Evolutionary conservation across 2,888 invertebrate species (phyloP).

Genomic region (Polia nebulosa): DNA sequence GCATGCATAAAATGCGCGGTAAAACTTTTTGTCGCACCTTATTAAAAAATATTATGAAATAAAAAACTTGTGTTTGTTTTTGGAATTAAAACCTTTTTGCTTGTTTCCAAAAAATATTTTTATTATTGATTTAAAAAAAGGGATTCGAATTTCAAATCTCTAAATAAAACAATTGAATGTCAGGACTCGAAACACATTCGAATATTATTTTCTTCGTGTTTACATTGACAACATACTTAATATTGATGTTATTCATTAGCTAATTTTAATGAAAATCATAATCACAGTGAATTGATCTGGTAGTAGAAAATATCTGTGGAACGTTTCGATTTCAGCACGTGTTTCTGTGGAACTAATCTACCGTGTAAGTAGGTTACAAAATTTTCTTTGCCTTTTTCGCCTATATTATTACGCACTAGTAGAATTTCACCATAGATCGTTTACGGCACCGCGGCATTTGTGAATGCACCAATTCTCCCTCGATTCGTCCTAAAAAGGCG

Average conservation of each 20-base stretch:
- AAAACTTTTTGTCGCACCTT: slow-evolving; percentile 7
- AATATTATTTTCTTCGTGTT: background rate
- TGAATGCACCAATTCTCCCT: slow-evolving; percentile 53
- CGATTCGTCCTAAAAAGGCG: slow-evolving; percentile 57
- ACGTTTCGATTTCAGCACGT: slow-evolving; percentile 12
- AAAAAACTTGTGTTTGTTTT: background rate
- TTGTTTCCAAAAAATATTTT: background rate
- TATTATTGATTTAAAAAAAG: background rate
- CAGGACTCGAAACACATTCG: background rate
- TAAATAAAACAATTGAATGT: slow-evolving; percentile 10
- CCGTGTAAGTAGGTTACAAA: slow-evolving; percentile 15
- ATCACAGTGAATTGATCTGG: too few species aligned
- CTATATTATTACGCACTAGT: slow-evolving; percentile 36
- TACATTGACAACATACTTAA: too few species aligned
- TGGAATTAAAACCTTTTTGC: slow-evolving; percentile 7
- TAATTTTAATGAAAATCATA: too few species aligned
- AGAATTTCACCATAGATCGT: slow-evolving; percentile 50
- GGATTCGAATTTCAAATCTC: slow-evolving; percentile 13
- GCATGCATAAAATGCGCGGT: slow-evolving; percentile 16
- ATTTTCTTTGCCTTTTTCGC: slow-evolving; percentile 36
- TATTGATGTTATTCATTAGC: too few species aligned
- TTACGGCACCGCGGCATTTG: slow-evolving; percentile 44
- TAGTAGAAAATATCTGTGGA: too few species aligned
- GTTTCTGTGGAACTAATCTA: slow-evolving; percentile 2
- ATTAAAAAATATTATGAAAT: slow-evolving; percentile 8